A percentile compares a stretch with the other conserved stretches of the same genome.
phyloP scores from a whole-genome alignment of 1,140 invertebrate genomes.

The Harpegnathos saltator region DNA sequence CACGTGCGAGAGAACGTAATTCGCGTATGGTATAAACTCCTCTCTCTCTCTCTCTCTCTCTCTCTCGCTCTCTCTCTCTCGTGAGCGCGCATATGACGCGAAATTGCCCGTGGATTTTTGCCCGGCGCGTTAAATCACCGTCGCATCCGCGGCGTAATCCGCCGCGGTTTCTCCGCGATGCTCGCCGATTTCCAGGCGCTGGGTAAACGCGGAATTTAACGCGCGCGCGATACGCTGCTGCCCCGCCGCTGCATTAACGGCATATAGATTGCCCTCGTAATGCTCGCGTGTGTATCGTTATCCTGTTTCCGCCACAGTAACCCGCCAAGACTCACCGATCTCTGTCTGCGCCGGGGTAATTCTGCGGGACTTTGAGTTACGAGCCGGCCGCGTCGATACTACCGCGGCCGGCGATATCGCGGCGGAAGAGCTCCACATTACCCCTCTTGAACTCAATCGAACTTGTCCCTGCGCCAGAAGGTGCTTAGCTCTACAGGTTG shows the following conservation, averaged over 20 bases:
- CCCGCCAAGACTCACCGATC: not conserved
- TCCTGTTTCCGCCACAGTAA: not conserved
- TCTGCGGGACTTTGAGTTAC: conserved; percentile 32
- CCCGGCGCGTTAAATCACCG: conserved; percentile 2
- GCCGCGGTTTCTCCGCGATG: conserved; percentile 7
- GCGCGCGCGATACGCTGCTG: not conserved
- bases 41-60: too few relatives aligned
- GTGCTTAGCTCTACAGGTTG: not conserved
- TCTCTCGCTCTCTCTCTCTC: too few relatives aligned
- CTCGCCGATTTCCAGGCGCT: not conserved
- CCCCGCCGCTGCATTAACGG: conserved; percentile 35
- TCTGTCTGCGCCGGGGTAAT: conserved; percentile 9
- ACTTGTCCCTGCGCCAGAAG: conserved; percentile 13
- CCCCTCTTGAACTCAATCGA: conserved; percentile 20
- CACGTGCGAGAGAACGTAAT: not conserved
- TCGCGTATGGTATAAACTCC: not conserved
- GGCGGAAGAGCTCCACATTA: conserved; percentile 12
- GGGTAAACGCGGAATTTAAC: conserved; percentile 31
- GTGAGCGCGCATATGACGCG: not conserved
- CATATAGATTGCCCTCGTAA: conserved; percentile 50
- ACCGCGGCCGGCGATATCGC: conserved; percentile 4
- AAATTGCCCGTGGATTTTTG: not conserved
- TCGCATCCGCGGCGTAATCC: not conserved
- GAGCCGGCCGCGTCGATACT: not conserved
- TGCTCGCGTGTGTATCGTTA: conserved; percentile 17